Percentiles rank a stretch among this genome's conserved stretches.
These are phyloP conservation scores for Scomber japonicus DNA, from an alignment of 2,113 vertebrate species.

Conservation along the genomic window DNA sequence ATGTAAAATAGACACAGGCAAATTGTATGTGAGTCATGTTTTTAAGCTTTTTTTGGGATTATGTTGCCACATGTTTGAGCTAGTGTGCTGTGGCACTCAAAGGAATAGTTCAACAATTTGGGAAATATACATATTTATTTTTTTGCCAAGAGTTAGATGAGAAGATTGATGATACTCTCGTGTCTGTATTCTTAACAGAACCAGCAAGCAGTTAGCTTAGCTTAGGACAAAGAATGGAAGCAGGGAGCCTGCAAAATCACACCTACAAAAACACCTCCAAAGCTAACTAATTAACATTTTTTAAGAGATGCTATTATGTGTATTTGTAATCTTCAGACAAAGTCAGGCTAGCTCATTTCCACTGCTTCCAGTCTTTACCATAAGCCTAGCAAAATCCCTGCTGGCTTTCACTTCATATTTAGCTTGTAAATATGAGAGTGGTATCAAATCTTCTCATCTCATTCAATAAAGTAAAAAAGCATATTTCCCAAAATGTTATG, in stretches of 20 bases:
- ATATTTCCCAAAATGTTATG: no score
- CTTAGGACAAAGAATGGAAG: no score
- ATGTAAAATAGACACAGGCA: slow-evolving; percentile 34
- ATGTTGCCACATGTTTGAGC: background rate
- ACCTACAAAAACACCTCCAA: background rate
- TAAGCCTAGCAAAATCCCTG: no score
- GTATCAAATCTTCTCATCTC: no score
- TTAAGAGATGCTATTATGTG: background rate
- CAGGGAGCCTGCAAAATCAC: background rate
- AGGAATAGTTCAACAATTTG: background rate
- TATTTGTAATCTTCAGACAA: no score
- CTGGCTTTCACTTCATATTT: no score
- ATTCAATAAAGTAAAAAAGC: no score
- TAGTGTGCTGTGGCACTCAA: background rate
- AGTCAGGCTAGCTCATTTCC: background rate
- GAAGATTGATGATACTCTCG: background rate
- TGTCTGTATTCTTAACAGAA: background rate
- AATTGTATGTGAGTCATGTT: slow-evolving; percentile 2
- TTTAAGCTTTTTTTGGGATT: slow-evolving; percentile 1
- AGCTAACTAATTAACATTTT: background rate
- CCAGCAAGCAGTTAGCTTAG: background rate
- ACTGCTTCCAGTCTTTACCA: background rate
- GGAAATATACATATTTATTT: background rate
- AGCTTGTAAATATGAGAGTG: no score
- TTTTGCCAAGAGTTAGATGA: background rate